Base-by-base conservation (phyloP, 2,888 invertebrate genomes). In the Amphipoea lucens region DNA sequence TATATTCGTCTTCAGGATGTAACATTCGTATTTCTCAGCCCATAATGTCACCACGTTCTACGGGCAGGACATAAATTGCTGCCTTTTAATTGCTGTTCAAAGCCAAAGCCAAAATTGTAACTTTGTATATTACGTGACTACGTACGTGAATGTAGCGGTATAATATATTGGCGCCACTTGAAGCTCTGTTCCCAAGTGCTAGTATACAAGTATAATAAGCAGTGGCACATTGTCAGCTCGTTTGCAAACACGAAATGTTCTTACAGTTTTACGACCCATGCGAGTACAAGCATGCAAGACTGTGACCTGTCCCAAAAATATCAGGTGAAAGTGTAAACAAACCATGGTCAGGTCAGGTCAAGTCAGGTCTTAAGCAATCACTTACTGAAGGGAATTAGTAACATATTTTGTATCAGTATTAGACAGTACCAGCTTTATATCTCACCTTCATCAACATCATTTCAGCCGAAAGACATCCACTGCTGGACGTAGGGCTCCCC, bases 211-310 rank as follows among this genome's bases (percentile, higher is more conserved):
- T 42, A 74, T 71, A 76, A 82, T 82, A 76, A 82, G 51, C 63
- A 54, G 40, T n/a, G 54, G 20, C 77, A 86, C 65, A 86, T 85
- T 83, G 80, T 86, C 77, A 80, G 66, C 63, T 77, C 83, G 60
- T 86, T 85, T 69, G 36, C 48, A 45, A 80, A 77, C 76, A 73
- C 62, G 67, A 76, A 77, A 74, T 80, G 60, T 73, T 83, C 74
- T 75, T 70, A 80, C 65, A 74, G 76, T 79, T 85, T 86, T 85
- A 86, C 72, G 71, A 77, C 71, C 14, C 86, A 83, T 76, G 83
- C 80, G 63, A 79, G 74, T 76, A 42, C 51, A 70, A 60, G 29
- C 75, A 84, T 69, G 69, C 57, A 57, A 48, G 51, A 40, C 29
- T 66, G 42, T 57, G 45, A 17, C 14, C 23, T 5, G 20, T 29